A percentile compares a stretch with the other conserved stretches of the same genome.
phyloP scores from a whole-genome alignment of 2,797 vertebrate species.

The Myiotriccus ornatus region DNA sequence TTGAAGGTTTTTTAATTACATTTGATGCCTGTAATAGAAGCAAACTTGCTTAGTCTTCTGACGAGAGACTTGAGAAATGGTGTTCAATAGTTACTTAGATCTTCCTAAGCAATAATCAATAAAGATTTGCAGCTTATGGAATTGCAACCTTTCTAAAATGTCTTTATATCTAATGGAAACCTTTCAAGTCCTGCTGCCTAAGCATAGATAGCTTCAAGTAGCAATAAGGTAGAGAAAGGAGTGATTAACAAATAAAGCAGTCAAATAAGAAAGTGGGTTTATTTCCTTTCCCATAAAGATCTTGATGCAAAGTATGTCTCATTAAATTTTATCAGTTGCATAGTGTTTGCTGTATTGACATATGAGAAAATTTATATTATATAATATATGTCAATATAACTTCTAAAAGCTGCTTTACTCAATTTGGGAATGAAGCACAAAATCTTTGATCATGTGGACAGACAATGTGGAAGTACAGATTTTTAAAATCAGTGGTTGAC shows the following conservation, averaged over 20 bases:
- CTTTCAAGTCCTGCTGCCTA: neutral
- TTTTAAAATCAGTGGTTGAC: neutral
- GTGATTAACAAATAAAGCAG: neutral
- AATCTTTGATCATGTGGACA: neutral
- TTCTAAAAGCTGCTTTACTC: neutral
- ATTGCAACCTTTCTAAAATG: neutral
- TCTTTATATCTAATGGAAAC: neutral
- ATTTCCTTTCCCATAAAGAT: neutral
- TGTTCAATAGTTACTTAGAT: neutral
- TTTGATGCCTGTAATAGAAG: neutral
- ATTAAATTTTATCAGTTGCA: neutral
- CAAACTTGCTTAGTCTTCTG: neutral
- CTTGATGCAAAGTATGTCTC: neutral
- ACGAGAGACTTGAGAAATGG: neutral
- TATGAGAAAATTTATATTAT: neutral
- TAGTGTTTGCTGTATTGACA: neutral
- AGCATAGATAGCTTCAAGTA: neutral
- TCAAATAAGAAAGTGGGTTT: neutral
- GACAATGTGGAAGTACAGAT: neutral
- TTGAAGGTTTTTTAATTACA: rapidly evolving
- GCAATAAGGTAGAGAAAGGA: neutral
- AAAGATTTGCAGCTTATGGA: neutral
- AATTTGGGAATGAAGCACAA: rapidly evolving
- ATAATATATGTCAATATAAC: neutral
- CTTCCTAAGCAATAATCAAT: conserved; percentile 5